Evolutionary conservation across 2,888 invertebrate genomes (phyloP).

Genomic region (Limenitis camilla): DNA sequence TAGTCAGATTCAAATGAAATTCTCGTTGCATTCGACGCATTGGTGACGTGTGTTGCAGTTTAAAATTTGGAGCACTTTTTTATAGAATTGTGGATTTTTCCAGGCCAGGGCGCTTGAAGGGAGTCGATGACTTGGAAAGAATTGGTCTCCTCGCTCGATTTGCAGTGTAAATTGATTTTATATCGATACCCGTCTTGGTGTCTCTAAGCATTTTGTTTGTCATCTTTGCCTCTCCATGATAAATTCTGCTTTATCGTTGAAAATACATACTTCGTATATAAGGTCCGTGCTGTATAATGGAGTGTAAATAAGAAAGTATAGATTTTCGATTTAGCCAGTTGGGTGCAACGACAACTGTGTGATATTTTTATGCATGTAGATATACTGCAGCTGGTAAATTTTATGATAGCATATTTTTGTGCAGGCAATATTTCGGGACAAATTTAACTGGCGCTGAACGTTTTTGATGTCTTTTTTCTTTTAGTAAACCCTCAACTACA

Average conservation of each 20-base stretch:
- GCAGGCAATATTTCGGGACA: conserved; percentile 1
- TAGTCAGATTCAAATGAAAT: conserved; percentile 22
- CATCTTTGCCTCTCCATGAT: conserved; percentile 26
- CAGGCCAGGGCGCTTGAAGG: conserved; percentile 54
- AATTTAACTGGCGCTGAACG: too few species aligned
- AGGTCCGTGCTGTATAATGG: conserved; percentile 1
- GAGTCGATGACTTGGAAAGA: conserved; percentile 67
- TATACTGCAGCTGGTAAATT: neutral
- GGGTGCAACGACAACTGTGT: too few species aligned
- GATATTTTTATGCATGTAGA: neutral
- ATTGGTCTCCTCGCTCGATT: conserved; percentile 67
- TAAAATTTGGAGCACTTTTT: conserved; percentile 33
- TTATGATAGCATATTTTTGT: neutral
- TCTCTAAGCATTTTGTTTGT: conserved; percentile 40
- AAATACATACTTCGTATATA: neutral
- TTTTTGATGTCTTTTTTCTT: too few species aligned
- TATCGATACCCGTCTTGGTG: conserved; percentile 35
- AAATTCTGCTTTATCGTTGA: conserved; percentile 16
- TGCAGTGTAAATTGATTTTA: conserved; percentile 70
- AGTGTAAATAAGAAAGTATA: conserved; percentile 1
- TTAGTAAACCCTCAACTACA: too few species aligned
- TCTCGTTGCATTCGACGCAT: conserved; percentile 18
- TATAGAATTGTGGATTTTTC: conserved; percentile 56
- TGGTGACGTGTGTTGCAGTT: conserved; percentile 22
- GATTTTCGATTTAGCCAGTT: conserved; percentile 9